Percentiles rank a stretch among this genome's conserved stretches.
Conservation (phyloP, 2,888 invertebrate species). For the Andrena bucephala region DNA sequence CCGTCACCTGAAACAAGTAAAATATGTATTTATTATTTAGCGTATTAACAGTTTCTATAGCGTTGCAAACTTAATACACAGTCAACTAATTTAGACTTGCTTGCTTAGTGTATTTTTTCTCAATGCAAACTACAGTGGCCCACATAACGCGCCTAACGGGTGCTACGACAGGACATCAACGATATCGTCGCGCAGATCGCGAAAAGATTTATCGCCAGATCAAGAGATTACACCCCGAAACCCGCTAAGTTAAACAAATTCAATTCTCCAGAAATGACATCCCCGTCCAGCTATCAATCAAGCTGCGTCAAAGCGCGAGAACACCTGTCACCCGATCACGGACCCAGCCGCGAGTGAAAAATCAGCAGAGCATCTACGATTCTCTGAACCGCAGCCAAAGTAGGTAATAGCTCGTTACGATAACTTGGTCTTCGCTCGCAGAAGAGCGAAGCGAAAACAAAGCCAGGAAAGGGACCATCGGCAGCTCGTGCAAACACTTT, state of each 20-base stretch:
- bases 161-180: background rate
- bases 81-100: too few species aligned
- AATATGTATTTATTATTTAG: slow-evolving; percentile 5
- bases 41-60: too few species aligned
- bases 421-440: slow-evolving; percentile 12
- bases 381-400: background rate
- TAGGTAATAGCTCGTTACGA: slow-evolving; percentile 27
- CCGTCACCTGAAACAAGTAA: slow-evolving; percentile 37
- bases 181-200: background rate
- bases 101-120: too few species aligned
- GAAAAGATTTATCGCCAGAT: slow-evolving; percentile 6
- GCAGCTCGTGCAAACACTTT: slow-evolving; percentile 60
- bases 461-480: slow-evolving; percentile 6
- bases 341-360: background rate
- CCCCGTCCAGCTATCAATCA: background rate
- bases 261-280: slow-evolving; percentile 1
- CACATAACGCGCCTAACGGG: background rate
- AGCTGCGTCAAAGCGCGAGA: background rate
- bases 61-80: background rate
- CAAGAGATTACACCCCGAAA: slow-evolving; percentile 10
- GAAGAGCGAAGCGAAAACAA: slow-evolving; percentile 2
- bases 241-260: slow-evolving; percentile 4
- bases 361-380: background rate
- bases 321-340: too few species aligned
- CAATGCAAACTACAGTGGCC: background rate